Percentiles rank a stretch among this genome's conserved stretches.
phyloP scores from a whole-genome alignment of 37 sponge, comb jelly and placozoan genomes.

The Lycopodina hypogea region DNA sequence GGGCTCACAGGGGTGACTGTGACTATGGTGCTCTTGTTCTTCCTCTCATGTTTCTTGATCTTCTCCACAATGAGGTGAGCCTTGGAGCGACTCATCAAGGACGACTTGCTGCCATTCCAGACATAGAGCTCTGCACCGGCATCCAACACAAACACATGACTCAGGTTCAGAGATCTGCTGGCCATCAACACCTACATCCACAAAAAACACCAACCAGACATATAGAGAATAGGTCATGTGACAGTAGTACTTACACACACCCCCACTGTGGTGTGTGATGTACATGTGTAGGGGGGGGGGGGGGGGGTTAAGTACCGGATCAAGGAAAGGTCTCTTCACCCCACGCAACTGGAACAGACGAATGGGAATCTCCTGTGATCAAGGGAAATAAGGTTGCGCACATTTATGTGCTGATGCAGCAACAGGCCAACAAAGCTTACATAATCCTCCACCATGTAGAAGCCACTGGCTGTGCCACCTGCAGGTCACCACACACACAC shows the following conservation, averaged over 20 bases:
- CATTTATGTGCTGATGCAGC: neutral
- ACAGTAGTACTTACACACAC: neutral
- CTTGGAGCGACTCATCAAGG: constrained; percentile 58
- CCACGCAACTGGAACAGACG: constrained; percentile 44
- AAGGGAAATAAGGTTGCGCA: neutral
- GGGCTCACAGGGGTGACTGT: constrained; percentile 49
- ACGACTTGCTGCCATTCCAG: constrained; percentile 79
- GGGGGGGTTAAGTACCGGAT: constrained; percentile 37
- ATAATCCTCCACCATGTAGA: constrained; percentile 64
- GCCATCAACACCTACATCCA: constrained; percentile 30
- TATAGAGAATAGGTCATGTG: too few species aligned
- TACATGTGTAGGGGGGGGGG: neutral
- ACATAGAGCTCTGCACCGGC: constrained; percentile 68
- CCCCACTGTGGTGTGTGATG: neutral
- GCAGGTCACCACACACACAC: neutral
- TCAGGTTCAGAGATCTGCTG: constrained; percentile 63
- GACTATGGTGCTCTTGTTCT: constrained; percentile 59
- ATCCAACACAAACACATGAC: constrained; percentile 85
- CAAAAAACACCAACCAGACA: too few species aligned
- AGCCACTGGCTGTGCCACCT: constrained; percentile 81
- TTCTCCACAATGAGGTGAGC: constrained; percentile 81
- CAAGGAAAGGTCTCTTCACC: constrained; percentile 46
- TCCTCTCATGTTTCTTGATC: constrained; percentile 89
- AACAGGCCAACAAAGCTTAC: constrained; percentile 28
- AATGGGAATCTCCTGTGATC: constrained; percentile 27